Conservation (phyloP, 2,888 invertebrate genomes). For the Drosophila eohydei region DNA sequence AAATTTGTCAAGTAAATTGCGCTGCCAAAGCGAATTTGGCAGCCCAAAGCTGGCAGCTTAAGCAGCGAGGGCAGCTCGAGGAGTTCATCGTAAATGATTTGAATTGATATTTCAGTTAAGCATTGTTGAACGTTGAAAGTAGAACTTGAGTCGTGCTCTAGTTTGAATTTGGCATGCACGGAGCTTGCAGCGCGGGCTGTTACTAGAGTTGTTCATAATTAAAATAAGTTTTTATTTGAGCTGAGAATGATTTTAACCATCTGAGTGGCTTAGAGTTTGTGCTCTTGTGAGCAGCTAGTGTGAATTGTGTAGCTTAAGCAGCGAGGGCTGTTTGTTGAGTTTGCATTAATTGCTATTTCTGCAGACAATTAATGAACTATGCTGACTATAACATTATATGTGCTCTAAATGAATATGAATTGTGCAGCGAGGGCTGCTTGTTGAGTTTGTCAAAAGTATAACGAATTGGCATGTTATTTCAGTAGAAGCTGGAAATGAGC, state of each 20-base stretch:
- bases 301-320: too few species aligned
- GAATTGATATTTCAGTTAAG: neutral
- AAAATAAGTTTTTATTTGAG: neutral
- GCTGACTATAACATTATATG: neutral
- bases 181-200: neutral
- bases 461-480: neutral
- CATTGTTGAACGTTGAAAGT: neutral
- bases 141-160: neutral
- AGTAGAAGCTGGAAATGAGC: too few species aligned
- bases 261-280: too few species aligned
- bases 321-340: too few species aligned
- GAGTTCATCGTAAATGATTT: conserved; percentile 2
- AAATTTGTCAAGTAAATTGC: conserved; percentile 68
- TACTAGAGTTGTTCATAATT: neutral
- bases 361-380: too few species aligned
- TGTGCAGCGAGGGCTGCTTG: neutral
- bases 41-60: conserved; percentile 21
- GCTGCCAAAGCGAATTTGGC: conserved; percentile 59
- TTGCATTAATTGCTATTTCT: too few species aligned
- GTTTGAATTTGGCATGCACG: neutral
- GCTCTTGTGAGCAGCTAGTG: too few species aligned
- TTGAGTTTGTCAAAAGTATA: neutral
- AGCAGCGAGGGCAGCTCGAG: conserved; percentile 20
- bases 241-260: neutral
- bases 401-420: neutral